Percentiles rank a stretch among this genome's conserved stretches.
These are phyloP conservation scores for Eublepharis macularius DNA, from an alignment of 2,113 vertebrate species.

Conservation along the genomic window DNA sequence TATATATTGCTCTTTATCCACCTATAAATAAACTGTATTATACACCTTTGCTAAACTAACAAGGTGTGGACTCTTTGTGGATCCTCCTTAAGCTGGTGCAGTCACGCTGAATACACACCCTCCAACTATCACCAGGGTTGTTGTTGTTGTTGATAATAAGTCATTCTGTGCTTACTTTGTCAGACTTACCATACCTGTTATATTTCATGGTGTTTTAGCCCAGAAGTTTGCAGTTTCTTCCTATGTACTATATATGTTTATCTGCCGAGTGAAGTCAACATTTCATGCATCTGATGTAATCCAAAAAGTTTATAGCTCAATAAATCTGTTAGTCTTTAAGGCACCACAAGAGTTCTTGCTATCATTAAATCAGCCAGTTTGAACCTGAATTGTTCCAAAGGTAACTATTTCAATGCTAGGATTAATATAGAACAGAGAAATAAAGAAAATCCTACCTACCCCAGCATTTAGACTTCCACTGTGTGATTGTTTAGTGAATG, in stretches of 20 bases:
- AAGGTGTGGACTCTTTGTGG: no score
- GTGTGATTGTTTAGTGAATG: constrained; percentile 29
- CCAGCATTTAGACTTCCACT: background rate
- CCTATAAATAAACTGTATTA: no score
- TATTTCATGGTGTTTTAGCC: no score
- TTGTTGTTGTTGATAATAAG: background rate
- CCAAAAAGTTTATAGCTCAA: background rate
- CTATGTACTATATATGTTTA: background rate
- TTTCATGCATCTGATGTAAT: background rate
- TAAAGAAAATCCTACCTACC: constrained; percentile 21
- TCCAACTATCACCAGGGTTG: no score
- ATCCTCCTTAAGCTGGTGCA: no score
- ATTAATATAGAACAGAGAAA: background rate
- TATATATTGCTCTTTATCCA: no score
- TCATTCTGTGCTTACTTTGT: no score
- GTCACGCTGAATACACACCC: no score
- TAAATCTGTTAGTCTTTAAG: background rate
- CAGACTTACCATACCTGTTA: no score
- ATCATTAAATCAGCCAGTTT: background rate
- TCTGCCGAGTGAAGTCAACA: background rate
- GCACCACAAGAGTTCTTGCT: background rate
- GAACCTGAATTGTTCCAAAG: constrained; percentile 12
- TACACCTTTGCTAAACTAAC: no score
- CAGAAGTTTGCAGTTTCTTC: no score
- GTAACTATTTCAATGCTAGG: background rate